Evolutionary conservation across 2,888 invertebrate genomes (phyloP).

Genomic region (Spilosoma lubricipeda): DNA sequence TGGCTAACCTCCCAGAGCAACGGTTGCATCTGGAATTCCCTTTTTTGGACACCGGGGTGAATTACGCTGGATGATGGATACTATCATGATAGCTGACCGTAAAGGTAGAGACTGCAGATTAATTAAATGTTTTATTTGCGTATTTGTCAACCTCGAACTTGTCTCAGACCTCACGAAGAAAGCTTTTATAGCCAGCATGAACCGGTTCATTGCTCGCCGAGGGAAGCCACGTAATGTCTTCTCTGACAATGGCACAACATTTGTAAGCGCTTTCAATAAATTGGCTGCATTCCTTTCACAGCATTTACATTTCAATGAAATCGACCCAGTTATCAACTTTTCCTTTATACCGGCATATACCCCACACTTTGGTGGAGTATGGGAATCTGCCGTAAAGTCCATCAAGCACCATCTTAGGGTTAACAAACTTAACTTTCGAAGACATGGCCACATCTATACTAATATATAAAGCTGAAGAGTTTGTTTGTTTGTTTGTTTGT

Average conservation of each 20-base stretch:
- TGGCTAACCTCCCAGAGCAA: not conserved
- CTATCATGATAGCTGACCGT: slow-evolving; percentile 24
- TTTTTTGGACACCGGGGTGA: slow-evolving; percentile 14
- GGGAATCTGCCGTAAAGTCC: slow-evolving; percentile 3
- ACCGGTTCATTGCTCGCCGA: slow-evolving; percentile 30
- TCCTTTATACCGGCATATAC: slow-evolving; percentile 16
- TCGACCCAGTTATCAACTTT: slow-evolving; percentile 16
- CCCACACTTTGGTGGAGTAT: slow-evolving; percentile 17
- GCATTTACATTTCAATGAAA: not conserved
- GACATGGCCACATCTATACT: slow-evolving; percentile 22
- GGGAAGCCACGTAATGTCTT: slow-evolving; percentile 20
- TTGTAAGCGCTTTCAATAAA: slow-evolving; percentile 15
- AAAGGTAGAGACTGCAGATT: slow-evolving; percentile 39
- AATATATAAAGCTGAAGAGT: no score
- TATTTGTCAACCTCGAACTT: slow-evolving; percentile 44
- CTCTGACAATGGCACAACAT: slow-evolving; percentile 7
- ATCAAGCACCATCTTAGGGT: slow-evolving; percentile 15
- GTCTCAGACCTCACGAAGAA: slow-evolving; percentile 37
- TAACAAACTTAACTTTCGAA: slow-evolving; percentile 22
- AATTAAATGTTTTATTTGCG: slow-evolving; percentile 38
- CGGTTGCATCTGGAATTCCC: not conserved
- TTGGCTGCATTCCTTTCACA: slow-evolving; percentile 1
- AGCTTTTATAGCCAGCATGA: slow-evolving; percentile 30
- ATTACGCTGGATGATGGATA: slow-evolving; percentile 27
- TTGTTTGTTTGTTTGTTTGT: no score